These are phyloP conservation scores for Telmatherina bonti DNA, from an alignment of 2,797 vertebrate genomes.

Conservation along the genomic window DNA sequence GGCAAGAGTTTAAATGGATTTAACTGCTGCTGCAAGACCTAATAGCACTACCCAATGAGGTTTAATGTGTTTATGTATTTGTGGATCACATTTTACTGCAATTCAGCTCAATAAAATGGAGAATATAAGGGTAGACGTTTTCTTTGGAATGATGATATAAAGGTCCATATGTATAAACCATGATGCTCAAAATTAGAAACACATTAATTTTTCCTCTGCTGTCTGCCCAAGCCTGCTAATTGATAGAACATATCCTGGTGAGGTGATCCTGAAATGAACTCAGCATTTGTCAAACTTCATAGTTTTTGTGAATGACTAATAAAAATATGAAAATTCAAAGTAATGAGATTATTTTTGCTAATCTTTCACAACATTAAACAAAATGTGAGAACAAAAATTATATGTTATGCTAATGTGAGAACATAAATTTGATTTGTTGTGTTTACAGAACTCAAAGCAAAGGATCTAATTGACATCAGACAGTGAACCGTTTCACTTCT, in stretches of 20 bases:
- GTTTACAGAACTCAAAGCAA: constrained; percentile 52
- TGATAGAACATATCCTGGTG: constrained; percentile 82
- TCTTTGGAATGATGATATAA: constrained; percentile 78
- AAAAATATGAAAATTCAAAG: constrained; percentile 50
- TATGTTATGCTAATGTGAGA: constrained; percentile 20
- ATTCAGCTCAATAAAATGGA: constrained; percentile 79
- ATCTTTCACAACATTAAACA: constrained; percentile 27
- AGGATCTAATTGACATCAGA: constrained; percentile 38
- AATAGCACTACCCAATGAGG: constrained; percentile 77
- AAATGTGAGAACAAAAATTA: constrained; percentile 27
- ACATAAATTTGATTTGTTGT: constrained; percentile 63
- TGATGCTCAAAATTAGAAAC: constrained; percentile 80
- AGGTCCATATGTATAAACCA: constrained; percentile 75
- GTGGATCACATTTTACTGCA: constrained; percentile 81
- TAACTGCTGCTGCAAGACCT: constrained; percentile 73
- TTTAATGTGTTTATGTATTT: constrained; percentile 82
- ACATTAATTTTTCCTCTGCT: constrained; percentile 77
- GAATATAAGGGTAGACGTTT: constrained; percentile 81
- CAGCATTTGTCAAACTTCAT: constrained; percentile 52
- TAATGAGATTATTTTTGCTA: constrained; percentile 13
- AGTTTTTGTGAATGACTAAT: constrained; percentile 38
- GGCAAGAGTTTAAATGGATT: constrained; percentile 77
- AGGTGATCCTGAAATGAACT: constrained; percentile 71
- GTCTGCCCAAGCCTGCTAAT: constrained; percentile 75
- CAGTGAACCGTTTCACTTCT: constrained; percentile 31